These are phyloP conservation scores for Muscicapa comitata DNA, from an alignment of 2,797 vertebrate genomes.

Conservation along the genomic window DNA sequence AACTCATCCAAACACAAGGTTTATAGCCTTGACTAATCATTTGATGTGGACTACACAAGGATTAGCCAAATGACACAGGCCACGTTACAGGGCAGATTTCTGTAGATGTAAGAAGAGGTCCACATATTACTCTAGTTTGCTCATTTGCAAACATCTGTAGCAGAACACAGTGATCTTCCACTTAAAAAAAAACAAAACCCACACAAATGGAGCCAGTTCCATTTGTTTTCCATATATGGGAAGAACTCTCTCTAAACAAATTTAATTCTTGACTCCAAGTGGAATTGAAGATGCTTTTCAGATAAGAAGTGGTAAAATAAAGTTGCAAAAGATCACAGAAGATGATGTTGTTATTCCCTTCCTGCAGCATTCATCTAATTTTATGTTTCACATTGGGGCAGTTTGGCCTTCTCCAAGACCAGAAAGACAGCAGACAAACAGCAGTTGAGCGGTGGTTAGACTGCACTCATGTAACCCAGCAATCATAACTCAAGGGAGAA, in stretches of 20 bases:
- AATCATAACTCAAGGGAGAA: slow-evolving; percentile 55
- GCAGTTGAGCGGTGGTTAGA: slow-evolving; percentile 33
- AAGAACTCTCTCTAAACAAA: slow-evolving; percentile 49
- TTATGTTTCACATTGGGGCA: slow-evolving; percentile 44
- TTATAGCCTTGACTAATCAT: not conserved
- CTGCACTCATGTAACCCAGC: slow-evolving; percentile 54
- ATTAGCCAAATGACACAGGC: not conserved
- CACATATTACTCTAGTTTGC: slow-evolving; percentile 6
- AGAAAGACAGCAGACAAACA: slow-evolving; percentile 50
- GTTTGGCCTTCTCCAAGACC: slow-evolving; percentile 44
- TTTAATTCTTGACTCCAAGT: slow-evolving; percentile 49
- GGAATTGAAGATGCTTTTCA: slow-evolving; percentile 55
- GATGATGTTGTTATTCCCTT: slow-evolving; percentile 51
- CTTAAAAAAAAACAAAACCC: not conserved
- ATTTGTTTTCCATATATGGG: slow-evolving; percentile 60
- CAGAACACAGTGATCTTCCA: slow-evolving; percentile 40
- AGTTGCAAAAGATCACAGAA: slow-evolving; percentile 48
- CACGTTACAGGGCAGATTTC: not conserved
- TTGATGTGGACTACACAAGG: not conserved
- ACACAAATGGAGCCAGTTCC: slow-evolving; percentile 26
- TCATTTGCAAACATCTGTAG: slow-evolving; percentile 49
- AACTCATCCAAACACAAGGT: not conserved
- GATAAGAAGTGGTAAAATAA: slow-evolving; percentile 63
- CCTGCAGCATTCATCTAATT: slow-evolving; percentile 55
- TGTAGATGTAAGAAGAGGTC: not conserved